Conservation (phyloP, 1,140 invertebrate species). For the Lepidotrigona ventralis region DNA sequence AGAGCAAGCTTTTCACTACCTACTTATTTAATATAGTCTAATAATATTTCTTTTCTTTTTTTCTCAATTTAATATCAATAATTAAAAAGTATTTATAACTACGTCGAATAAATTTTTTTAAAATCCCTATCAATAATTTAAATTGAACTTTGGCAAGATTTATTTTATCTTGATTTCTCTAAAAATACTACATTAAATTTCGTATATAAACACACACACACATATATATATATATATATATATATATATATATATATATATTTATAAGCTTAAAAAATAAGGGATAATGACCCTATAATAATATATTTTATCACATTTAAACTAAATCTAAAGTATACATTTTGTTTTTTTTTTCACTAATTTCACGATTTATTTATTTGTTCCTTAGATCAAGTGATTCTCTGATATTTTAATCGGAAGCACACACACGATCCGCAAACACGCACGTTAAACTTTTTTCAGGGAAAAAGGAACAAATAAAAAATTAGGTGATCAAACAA, state of each 20-base stretch:
- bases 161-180: conserved; percentile 22
- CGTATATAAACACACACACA: background rate
- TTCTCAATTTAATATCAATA: conserved; percentile 28
- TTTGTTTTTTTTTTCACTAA: conserved; percentile 30
- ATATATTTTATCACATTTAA: background rate
- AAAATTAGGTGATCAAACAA: conserved; percentile 12
- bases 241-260: background rate
- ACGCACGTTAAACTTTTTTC: conserved; percentile 26
- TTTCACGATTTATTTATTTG: conserved; percentile 3
- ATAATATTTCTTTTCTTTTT: background rate
- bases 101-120: conserved; percentile 18
- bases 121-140: conserved; percentile 38
- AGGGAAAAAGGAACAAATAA: conserved; percentile 14
- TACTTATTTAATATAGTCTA: conserved; percentile 22
- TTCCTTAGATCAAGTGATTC: conserved; percentile 15
- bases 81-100: conserved; percentile 27
- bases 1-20: conserved; percentile 59
- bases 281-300: background rate
- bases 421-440: conserved; percentile 20
- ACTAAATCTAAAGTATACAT: conserved; percentile 3
- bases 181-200: conserved; percentile 3
- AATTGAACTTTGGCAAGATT: conserved; percentile 44
- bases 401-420: conserved; percentile 13
- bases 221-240: background rate
- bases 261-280: conserved; percentile 3